phyloP scores from a whole-genome alignment of 2,888 invertebrate species.

The Muschampia plurimacula region DNA sequence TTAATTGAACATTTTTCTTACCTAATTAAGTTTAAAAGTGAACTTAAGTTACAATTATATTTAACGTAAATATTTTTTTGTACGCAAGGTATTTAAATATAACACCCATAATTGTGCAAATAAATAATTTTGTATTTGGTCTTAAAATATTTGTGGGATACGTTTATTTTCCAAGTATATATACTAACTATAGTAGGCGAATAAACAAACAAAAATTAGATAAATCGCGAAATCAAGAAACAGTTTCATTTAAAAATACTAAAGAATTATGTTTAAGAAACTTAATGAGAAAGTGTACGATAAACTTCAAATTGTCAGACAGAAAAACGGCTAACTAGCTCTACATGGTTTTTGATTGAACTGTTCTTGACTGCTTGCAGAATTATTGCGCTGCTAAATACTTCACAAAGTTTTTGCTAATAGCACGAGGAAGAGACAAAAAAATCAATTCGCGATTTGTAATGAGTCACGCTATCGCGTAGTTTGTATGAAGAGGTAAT shows the following conservation, averaged over 20 bases:
- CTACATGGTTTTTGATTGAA: slow-evolving; percentile 25
- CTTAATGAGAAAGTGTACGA: slow-evolving; percentile 15
- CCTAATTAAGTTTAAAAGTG: too few species aligned
- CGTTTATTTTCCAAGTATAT: too few species aligned
- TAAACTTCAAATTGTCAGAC: slow-evolving; percentile 15
- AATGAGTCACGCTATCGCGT: slow-evolving; percentile 35
- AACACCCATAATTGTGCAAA: too few species aligned
- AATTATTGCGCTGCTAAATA: slow-evolving; percentile 27
- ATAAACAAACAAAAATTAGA: too few species aligned
- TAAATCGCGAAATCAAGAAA: background rate
- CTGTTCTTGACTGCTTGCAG: slow-evolving; percentile 27
- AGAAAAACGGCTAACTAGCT: slow-evolving; percentile 21
- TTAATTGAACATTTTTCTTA: too few species aligned
- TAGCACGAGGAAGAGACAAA: slow-evolving; percentile 29
- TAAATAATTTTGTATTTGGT: too few species aligned
- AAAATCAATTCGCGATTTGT: slow-evolving; percentile 38
- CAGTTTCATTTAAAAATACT: background rate
- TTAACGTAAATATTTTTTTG: too few species aligned
- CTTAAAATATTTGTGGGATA: too few species aligned
- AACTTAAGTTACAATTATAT: too few species aligned
- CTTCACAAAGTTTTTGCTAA: slow-evolving; percentile 22
- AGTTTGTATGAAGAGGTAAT: slow-evolving; percentile 28
- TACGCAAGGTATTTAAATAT: too few species aligned
- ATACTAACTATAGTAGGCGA: too few species aligned
- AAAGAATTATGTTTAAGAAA: background rate